Evolutionary conservation across 53 echinoderm and acorn worm genomes (phyloP).

Genomic region (Zoroaster sp.): DNA sequence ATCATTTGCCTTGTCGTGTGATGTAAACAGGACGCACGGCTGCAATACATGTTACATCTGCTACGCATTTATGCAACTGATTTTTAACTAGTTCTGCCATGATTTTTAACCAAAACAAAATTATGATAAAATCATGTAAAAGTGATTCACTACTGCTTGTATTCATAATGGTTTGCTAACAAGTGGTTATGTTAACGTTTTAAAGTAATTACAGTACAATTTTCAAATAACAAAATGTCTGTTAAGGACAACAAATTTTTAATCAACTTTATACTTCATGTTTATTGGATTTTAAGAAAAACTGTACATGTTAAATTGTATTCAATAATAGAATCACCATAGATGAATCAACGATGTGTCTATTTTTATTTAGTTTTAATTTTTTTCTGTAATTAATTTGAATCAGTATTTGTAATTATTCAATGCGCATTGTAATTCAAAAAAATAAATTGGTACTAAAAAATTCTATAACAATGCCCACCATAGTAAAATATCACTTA

Average conservation of each 20-base stretch:
- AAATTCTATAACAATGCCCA: background rate
- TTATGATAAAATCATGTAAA: conserved; percentile 24
- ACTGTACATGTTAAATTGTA: conserved; percentile 38
- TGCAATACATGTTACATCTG: background rate
- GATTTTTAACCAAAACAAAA: background rate
- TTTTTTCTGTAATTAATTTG: conserved; percentile 16
- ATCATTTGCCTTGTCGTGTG: background rate
- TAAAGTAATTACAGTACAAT: background rate
- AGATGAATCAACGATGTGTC: background rate
- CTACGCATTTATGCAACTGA: background rate
- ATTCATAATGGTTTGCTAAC: background rate
- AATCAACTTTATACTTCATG: conserved; percentile 30
- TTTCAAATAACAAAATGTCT: background rate
- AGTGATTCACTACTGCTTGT: background rate
- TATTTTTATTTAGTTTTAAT: background rate
- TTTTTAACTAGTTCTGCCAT: background rate
- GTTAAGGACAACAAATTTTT: background rate
- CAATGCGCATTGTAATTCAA: conserved; percentile 12
- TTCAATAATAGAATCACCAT: conserved; percentile 5
- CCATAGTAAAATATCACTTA: background rate
- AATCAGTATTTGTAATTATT: conserved; percentile 53
- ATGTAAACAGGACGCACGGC: background rate
- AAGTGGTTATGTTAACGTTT: background rate
- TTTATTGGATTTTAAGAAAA: conserved; percentile 10
- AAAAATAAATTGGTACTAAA: background rate